Conservation (phyloP, 2,888 invertebrate genomes). For the Ormyrus rosae region DNA sequence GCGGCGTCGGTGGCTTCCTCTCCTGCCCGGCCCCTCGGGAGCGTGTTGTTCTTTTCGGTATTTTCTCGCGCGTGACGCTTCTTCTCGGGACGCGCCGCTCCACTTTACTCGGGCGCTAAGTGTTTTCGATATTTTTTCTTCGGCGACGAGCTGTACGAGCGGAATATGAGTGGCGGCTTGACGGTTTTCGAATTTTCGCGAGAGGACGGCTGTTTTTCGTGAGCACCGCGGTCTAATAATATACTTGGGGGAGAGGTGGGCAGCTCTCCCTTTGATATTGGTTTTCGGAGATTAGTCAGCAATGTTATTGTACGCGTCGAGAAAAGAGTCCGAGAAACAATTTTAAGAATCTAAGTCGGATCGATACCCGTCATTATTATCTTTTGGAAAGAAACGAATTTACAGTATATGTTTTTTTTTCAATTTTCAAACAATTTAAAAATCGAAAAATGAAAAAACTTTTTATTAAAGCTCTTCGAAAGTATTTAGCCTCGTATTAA, state of each 20-base stretch:
- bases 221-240: not conserved
- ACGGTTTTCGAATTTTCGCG: conserved; percentile 31
- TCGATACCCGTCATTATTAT: too few species aligned
- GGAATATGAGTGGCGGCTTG: conserved; percentile 26
- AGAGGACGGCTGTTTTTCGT: not conserved
- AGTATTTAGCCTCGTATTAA: too few species aligned
- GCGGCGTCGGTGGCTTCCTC: conserved; percentile 43
- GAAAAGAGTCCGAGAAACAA: too few species aligned
- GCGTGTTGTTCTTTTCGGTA: conserved; percentile 24
- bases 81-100: conserved; percentile 12
- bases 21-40: not conserved
- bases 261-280: too few species aligned
- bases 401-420: too few species aligned
- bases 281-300: too few species aligned
- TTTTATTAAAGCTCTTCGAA: too few species aligned
- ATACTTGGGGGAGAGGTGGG: not conserved
- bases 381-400: too few species aligned
- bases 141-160: not conserved
- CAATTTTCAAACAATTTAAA: too few species aligned
- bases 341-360: too few species aligned
- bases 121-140: conserved; percentile 34
- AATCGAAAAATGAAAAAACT: too few species aligned
- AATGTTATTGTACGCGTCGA: too few species aligned
- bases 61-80: conserved; percentile 47
- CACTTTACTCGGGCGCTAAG: conserved; percentile 24